phyloP scores from a whole-genome alignment of 2,113 vertebrate species.

The Mola mola region DNA sequence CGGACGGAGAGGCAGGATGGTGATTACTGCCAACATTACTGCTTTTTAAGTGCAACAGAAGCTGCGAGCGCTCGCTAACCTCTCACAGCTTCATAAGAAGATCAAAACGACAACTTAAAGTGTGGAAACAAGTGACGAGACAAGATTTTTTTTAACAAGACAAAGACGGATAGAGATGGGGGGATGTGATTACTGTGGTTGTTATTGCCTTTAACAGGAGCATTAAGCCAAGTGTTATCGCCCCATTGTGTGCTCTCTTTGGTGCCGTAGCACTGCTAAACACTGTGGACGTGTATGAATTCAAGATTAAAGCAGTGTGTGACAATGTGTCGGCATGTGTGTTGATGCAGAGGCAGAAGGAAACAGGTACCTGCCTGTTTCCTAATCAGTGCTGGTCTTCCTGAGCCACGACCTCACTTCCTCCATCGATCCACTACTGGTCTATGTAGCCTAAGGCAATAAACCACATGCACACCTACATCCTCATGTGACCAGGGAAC shows the following conservation, averaged over 20 bases:
- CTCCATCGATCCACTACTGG: slow-evolving; percentile 1
- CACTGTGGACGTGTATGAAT: slow-evolving; percentile 24
- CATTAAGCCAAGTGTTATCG: slow-evolving; percentile 65
- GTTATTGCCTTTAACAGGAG: slow-evolving; percentile 63
- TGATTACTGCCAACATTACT: slow-evolving; percentile 53
- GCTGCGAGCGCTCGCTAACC: slow-evolving; percentile 41
- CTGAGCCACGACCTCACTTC: slow-evolving; percentile 12
- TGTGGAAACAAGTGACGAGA: slow-evolving; percentile 43
- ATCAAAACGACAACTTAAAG: slow-evolving; percentile 39
- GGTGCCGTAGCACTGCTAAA: slow-evolving; percentile 41
- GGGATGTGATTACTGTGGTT: slow-evolving; percentile 57
- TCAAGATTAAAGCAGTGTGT: slow-evolving; percentile 3
- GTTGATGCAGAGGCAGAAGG: neutral
- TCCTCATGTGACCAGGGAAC: neutral
- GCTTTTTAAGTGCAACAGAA: slow-evolving; percentile 54
- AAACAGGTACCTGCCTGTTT: slow-evolving; percentile 8
- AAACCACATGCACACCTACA: neutral
- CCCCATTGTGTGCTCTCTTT: slow-evolving; percentile 52
- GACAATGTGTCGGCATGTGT: neutral
- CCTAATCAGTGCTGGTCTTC: slow-evolving; percentile 6
- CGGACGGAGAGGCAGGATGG: slow-evolving; percentile 34
- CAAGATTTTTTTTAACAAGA: slow-evolving; percentile 64
- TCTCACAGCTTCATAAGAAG: slow-evolving; percentile 46
- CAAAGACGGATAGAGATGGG: slow-evolving; percentile 47
- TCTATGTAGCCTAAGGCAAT: neutral